Evolutionary conservation across 2,113 vertebrate species (phyloP), one percentile per base, ranked within the genome.

Genomic region (Elachura formosa): DNA sequence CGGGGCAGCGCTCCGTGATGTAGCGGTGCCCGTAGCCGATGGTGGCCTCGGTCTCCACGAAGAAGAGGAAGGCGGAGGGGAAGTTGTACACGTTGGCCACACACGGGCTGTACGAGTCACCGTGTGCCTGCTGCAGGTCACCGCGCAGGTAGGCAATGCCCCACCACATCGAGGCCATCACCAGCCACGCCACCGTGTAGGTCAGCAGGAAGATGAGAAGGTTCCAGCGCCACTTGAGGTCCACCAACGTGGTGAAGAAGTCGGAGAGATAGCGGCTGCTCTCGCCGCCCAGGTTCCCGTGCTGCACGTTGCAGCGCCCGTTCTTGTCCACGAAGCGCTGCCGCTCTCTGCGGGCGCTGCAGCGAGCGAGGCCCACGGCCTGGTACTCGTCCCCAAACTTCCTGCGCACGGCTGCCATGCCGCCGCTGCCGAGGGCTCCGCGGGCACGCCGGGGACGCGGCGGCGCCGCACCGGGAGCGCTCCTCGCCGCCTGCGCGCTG

Each of bases 91-190:
- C 99, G 34, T 99, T 99, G 97, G 99, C 99, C 96, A 99, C 99
- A 23, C 99, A 99, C 10, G 99, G 99, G 9, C 99, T 99, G 97
- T 99, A 99, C 95, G 98, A 98, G 84, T 99, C 99, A 36, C 99
- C 99, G 86, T 99, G 99, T 59, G 98, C 98, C 97, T 97, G 98
- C 95, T 99, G 98, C 61, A 99, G 98, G 98, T 99, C 99, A 13
- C 99, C 99, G 77, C 99, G 98, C 71, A 99, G 98, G 97, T 99
- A 99, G 36, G 99, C 99, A 58, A 99, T 99, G 86, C 98, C 98
- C 99, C 99, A 99, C 99, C 99, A 99, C 99, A 99, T 99, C 26
- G 98, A 99, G 84, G 99, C 99, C 99, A 99, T 99, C 97, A 99
- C 99, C 82, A 99, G 99, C 99, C 99, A 99, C 58, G 99, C 99